Percentiles rank a stretch among this genome's conserved stretches.
Conservation (phyloP, 1,140 invertebrate genomes). For the Coenobita brevimanus region DNA sequence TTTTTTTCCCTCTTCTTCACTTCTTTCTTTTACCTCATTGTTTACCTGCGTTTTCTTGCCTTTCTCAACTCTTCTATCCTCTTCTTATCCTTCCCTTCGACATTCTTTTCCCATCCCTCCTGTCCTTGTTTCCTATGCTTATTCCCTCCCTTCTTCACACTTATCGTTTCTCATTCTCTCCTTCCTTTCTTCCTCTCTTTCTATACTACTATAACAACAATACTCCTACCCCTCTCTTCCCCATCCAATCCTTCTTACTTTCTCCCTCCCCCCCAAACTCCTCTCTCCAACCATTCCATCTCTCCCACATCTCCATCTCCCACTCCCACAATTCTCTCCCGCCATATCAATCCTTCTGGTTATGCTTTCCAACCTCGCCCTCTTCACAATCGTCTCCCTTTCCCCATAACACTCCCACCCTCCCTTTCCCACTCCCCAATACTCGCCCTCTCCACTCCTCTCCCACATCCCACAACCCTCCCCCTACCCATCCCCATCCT, state of each 20-base stretch:
- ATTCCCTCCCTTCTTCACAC: not conserved
- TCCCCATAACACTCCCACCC: not conserved
- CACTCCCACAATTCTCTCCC: not conserved
- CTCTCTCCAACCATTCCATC: not conserved
- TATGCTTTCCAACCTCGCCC: not conserved
- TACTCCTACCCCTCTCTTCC: not conserved
- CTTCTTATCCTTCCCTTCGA: not conserved
- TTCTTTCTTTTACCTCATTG: not conserved
- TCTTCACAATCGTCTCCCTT: not conserved
- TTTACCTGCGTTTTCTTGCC: not conserved
- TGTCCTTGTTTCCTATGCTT: not conserved
- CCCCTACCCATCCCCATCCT: not conserved
- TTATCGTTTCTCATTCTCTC: too few species aligned
- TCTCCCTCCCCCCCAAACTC: not conserved
- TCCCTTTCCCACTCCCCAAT: not conserved
- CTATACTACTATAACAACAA: not conserved
- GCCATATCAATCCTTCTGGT: not conserved
- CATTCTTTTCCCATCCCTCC: not conserved
- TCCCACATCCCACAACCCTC: not conserved
- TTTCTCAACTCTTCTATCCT: not conserved
- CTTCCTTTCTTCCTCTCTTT: slow-evolving; percentile 1
- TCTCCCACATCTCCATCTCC: not conserved
- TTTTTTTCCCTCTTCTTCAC: not conserved
- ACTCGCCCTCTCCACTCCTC: not conserved
- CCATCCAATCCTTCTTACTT: not conserved